Evolutionary conservation across 2,113 vertebrate species (phyloP).

Genomic region (Cnemophilus loriae): DNA sequence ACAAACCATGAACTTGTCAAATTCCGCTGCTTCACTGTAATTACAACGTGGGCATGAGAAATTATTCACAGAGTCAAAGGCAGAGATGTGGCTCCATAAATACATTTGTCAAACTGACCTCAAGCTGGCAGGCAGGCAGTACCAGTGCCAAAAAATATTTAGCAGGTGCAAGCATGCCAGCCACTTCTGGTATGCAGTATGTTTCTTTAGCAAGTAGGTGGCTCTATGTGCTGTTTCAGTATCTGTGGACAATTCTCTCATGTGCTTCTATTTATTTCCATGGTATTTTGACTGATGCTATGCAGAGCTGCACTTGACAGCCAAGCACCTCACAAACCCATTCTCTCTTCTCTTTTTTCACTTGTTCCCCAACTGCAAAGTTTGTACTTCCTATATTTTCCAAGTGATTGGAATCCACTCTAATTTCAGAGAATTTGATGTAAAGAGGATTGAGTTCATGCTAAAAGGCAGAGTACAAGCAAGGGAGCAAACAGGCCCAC

Average conservation of each 20-base stretch:
- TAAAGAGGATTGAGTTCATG: neutral
- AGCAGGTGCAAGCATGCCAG: conserved; percentile 51
- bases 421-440: accelerated
- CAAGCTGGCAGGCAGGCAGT: neutral
- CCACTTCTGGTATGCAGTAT: neutral
- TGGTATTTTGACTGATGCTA: neutral
- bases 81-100: conserved; percentile 10
- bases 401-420: neutral
- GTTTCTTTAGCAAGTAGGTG: conserved; percentile 22
- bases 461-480: neutral
- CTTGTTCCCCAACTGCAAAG: neutral
- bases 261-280: conserved; percentile 21
- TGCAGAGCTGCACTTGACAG: neutral
- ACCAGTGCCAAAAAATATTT: conserved; percentile 42
- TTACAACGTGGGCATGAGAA: neutral
- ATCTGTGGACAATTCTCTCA: neutral
- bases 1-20: neutral
- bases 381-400: neutral
- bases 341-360: neutral
- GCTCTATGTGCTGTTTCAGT: neutral
- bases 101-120: conserved; percentile 18
- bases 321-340: neutral
- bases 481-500: neutral
- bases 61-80: neutral
- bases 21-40: neutral